Evolutionary conservation across 2,113 vertebrate genomes (phyloP).

Genomic region (Prunella himalayana): DNA sequence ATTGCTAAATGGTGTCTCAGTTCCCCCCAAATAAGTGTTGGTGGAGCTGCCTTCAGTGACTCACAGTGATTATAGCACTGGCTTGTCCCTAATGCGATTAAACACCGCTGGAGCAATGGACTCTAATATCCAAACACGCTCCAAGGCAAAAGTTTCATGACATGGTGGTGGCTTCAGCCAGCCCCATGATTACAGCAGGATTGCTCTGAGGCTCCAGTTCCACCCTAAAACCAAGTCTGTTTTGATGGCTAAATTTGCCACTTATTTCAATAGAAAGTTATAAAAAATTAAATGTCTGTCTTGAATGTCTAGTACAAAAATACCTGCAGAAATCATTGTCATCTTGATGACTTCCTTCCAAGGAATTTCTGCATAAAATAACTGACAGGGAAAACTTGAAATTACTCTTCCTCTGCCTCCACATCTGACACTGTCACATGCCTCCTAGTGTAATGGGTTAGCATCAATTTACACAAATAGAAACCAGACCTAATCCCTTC

Average conservation of each 20-base stretch:
- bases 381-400: background rate
- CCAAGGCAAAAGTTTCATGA: background rate
- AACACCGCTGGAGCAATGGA: accelerated
- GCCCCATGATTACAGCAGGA: background rate
- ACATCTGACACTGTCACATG: background rate
- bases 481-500: background rate
- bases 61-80: background rate
- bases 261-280: background rate
- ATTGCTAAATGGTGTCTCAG: background rate
- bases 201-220: background rate
- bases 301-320: background rate
- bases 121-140: background rate
- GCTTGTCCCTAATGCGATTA: background rate
- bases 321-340: background rate
- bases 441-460: background rate
- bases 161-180: background rate
- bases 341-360: background rate
- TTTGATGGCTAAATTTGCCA: background rate
- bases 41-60: background rate
- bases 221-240: background rate
- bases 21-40: background rate
- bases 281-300: background rate
- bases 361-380: background rate
- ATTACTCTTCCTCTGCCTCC: background rate
- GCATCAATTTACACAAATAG: background rate